These are phyloP conservation scores for Gambusia holbrooki DNA, from an alignment of 2,113 vertebrate genomes.

Conservation along the genomic window DNA sequence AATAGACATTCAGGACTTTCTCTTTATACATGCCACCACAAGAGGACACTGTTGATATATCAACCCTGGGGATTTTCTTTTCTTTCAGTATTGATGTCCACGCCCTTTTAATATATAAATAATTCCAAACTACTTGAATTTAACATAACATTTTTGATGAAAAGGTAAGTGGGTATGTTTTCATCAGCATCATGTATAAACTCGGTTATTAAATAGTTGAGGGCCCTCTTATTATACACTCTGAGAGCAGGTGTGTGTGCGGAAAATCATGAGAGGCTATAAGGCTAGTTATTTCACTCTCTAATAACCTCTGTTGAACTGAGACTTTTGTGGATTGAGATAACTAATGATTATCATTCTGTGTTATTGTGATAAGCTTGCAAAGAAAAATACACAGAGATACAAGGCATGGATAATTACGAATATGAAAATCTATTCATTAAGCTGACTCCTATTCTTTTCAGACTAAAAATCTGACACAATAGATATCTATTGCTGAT, in stretches of 20 bases:
- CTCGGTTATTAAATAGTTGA: constrained; percentile 70
- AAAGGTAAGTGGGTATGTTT: constrained; percentile 69
- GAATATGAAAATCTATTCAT: constrained; percentile 74
- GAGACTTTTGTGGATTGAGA: constrained; percentile 73
- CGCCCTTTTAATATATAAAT: constrained; percentile 1
- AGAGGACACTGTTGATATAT: constrained; percentile 75
- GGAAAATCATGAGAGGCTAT: constrained; percentile 42
- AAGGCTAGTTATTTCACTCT: constrained; percentile 66
- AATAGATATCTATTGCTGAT: constrained; percentile 69
- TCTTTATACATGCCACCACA: constrained; percentile 53
- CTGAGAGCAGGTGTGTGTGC: constrained; percentile 36
- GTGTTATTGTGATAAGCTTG: constrained; percentile 69
- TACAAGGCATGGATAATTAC: constrained; percentile 64
- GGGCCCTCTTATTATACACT: constrained; percentile 61
- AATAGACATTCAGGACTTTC: constrained; percentile 31
- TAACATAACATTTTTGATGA: constrained; percentile 53
- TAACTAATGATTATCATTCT: constrained; percentile 73
- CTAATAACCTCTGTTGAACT: constrained; percentile 73
- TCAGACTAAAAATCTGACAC: constrained; percentile 60
- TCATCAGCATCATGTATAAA: constrained; percentile 62
- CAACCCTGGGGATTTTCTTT: constrained; percentile 2
- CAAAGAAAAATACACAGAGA: constrained; percentile 67
- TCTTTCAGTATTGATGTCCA: constrained; percentile 4
- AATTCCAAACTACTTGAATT: constrained; percentile 48
- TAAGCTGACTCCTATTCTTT: constrained; percentile 59